phyloP scores from a whole-genome alignment of 53 echinoderm and acorn worm species.

The Echinarachnius parma region DNA sequence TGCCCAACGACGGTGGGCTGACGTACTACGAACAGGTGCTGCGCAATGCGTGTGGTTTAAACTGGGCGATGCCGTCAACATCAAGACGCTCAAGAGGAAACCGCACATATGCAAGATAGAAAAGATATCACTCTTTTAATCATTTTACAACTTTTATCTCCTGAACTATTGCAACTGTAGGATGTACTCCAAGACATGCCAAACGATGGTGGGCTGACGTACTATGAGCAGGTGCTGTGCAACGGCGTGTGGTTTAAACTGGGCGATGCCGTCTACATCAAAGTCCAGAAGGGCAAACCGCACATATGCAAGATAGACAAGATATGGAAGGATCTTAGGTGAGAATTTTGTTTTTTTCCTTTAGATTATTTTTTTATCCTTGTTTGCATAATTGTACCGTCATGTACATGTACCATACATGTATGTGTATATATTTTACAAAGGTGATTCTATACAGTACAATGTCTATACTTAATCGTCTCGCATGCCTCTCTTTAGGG shows the following conservation, averaged over 20 bases:
- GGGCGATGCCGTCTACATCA: conserved; percentile 84
- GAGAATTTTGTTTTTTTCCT: too few relatives aligned
- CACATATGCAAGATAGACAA: conserved; percentile 83
- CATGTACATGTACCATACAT: too few relatives aligned
- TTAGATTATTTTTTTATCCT: too few relatives aligned
- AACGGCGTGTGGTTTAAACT: conserved; percentile 78
- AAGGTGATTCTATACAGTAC: too few relatives aligned
- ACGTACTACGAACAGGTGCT: conserved; percentile 78
- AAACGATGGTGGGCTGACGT: conserved; percentile 64
- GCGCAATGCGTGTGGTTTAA: conserved; percentile 76
- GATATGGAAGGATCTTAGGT: conserved; percentile 91
- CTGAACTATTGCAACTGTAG: too few relatives aligned
- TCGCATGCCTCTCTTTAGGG: too few relatives aligned
- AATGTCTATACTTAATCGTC: too few relatives aligned
- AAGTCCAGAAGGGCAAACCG: conserved; percentile 58
- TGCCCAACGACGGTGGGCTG: conserved; percentile 59
- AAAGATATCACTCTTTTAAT: too few relatives aligned
- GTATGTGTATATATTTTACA: too few relatives aligned
- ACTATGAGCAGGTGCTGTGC: conserved; percentile 81
- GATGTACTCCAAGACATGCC: conserved; percentile 64
- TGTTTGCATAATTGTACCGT: too few relatives aligned
- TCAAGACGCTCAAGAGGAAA: conserved; percentile 56
- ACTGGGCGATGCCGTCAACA: conserved; percentile 85
- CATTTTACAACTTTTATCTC: too few relatives aligned
- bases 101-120: conserved; percentile 83